Evolutionary conservation across 2,113 vertebrate genomes (phyloP).

Genomic region (Melospiza georgiana): DNA sequence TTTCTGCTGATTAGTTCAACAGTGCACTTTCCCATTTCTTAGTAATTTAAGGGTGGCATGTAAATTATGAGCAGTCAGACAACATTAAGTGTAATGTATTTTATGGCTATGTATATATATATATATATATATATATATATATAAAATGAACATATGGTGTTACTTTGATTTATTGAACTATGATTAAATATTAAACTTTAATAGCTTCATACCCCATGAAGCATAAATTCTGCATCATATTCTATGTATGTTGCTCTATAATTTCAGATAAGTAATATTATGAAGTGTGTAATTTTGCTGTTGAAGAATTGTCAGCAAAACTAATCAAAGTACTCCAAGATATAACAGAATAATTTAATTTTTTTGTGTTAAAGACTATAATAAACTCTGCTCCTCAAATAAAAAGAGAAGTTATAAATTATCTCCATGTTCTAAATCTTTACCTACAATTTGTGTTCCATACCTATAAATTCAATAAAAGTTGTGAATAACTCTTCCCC

Average conservation of each 20-base stretch:
- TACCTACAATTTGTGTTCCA: neutral
- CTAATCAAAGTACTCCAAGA: neutral
- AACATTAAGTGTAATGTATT: neutral
- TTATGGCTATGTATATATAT: neutral
- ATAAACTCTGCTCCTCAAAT: neutral
- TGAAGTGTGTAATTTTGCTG: neutral
- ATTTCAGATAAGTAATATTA: conserved; percentile 48
- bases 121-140: neutral
- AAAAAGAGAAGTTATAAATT: neutral
- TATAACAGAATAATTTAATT: neutral
- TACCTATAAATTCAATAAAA: neutral
- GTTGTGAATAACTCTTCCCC: neutral
- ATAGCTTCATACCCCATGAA: neutral
- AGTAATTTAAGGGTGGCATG: neutral
- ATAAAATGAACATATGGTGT: neutral
- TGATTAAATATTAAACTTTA: conserved; percentile 8
- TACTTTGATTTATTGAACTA: conserved; percentile 15
- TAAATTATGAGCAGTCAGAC: neutral
- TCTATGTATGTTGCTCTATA: neutral
- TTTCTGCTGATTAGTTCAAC: neutral
- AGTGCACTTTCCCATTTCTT: neutral
- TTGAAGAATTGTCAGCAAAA: neutral
- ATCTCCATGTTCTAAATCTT: neutral
- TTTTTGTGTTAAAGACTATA: neutral
- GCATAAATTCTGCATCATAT: neutral